A percentile compares a stretch with the other conserved stretches of the same genome.
Evolutionary conservation across 1,140 invertebrate genomes (phyloP).

Genomic region (Riptortus pedestris): DNA sequence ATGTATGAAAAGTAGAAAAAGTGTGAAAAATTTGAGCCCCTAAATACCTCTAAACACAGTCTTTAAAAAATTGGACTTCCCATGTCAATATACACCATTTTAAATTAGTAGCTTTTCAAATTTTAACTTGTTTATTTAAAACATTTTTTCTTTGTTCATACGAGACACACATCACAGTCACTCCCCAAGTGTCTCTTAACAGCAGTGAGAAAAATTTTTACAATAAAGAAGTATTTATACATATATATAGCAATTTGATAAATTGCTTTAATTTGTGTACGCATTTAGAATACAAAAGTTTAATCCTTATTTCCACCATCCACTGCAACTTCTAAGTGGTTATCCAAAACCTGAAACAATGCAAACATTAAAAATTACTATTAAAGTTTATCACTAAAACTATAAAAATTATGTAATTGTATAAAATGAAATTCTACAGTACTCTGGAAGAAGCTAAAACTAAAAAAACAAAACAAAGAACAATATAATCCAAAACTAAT

Average conservation of each 20-base stretch:
- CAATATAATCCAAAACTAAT: no score
- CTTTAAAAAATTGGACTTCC: constrained; percentile 12
- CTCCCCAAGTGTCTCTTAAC: constrained; percentile 9
- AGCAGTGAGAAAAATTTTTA: constrained; percentile 19
- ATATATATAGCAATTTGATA: constrained; percentile 19
- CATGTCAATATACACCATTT: constrained; percentile 18
- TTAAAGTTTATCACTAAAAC: no score
- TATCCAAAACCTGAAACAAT: constrained; percentile 1
- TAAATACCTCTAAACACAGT: constrained; percentile 7
- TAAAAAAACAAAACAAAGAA: no score
- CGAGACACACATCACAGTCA: constrained; percentile 9
- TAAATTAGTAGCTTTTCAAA: background rate
- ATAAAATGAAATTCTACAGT: no score
- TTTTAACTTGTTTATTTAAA: constrained; percentile 15
- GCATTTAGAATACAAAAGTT: constrained; percentile 14
- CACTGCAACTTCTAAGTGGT: constrained; percentile 8
- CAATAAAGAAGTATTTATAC: constrained; percentile 22
- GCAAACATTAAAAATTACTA: background rate
- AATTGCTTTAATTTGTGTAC: constrained; percentile 17
- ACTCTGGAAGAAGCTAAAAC: no score
- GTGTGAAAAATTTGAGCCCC: constrained; percentile 16
- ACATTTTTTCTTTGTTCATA: constrained; percentile 8
- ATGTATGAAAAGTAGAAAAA: constrained; percentile 15
- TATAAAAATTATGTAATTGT: no score
- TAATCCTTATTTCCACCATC: background rate